A percentile compares a stretch with the other conserved stretches of the same genome.
Conservation (phyloP, 2,888 invertebrate genomes). For the Tachina fera region DNA sequence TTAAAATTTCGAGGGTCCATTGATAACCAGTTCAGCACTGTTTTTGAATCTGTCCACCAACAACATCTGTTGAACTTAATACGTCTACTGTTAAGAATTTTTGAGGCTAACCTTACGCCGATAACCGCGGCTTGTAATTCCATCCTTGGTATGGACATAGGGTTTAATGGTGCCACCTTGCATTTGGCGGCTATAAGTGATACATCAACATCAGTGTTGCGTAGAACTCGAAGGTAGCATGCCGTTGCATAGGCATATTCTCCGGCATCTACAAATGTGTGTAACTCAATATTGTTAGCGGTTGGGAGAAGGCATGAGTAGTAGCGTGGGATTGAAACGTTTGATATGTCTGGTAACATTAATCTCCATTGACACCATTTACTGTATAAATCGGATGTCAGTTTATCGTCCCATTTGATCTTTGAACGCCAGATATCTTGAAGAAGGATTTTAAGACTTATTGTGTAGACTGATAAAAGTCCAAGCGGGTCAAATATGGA, state of each 20-base stretch:
- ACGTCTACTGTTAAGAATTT: background rate
- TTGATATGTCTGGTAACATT: background rate
- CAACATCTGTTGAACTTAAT: background rate
- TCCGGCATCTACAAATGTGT: background rate
- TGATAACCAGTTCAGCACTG: background rate
- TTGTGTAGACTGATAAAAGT: too few species aligned
- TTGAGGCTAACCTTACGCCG: background rate
- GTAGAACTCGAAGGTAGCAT: background rate
- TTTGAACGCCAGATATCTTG: background rate
- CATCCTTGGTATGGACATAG: background rate
- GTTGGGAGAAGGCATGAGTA: background rate
- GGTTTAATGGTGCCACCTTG: background rate
- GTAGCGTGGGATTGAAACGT: background rate
- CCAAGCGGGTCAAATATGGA: too few species aligned
- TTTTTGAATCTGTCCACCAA: background rate
- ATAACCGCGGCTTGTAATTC: background rate
- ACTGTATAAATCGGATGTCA: background rate
- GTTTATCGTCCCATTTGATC: background rate
- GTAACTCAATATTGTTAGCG: background rate
- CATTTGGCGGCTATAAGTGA: background rate
- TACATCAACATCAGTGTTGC: background rate
- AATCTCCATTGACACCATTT: background rate
- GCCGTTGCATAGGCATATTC: background rate
- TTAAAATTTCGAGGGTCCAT: slow-evolving; percentile 1
- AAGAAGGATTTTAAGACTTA: background rate